phyloP scores from a whole-genome alignment of 2,113 vertebrate species.

The Empidonax alnorum region DNA sequence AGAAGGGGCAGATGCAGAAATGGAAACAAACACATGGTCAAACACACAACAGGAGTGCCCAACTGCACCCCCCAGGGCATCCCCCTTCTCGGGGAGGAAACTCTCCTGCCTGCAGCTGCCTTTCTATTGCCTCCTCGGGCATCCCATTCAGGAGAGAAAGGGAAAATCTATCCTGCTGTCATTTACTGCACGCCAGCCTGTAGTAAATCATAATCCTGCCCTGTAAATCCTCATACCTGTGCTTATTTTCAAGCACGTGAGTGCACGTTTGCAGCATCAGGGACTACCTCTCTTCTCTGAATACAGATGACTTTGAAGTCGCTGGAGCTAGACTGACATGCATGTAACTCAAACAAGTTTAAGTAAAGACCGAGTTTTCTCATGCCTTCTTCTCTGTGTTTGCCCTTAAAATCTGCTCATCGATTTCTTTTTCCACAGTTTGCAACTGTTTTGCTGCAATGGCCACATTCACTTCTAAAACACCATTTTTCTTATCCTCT shows the following conservation, averaged over 20 bases:
- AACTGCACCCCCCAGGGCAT: rapidly evolving
- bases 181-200: not conserved
- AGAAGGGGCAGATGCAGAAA: not conserved
- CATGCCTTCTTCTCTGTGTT: not conserved
- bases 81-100: not conserved
- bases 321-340: not conserved
- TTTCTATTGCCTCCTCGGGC: rapidly evolving
- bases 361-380: not conserved
- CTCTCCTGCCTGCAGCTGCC: not conserved
- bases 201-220: not conserved
- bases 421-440: not conserved
- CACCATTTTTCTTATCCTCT: not conserved
- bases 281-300: not conserved
- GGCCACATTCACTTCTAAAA: not conserved
- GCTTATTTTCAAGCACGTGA: not conserved
- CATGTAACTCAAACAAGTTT: not conserved
- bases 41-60: not conserved
- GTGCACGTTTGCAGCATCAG: not conserved
- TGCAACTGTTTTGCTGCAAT: not conserved
- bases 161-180: not conserved
- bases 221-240: not conserved
- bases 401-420: not conserved
- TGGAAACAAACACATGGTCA: constrained; percentile 5
- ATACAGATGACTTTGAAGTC: not conserved
- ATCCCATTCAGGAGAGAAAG: not conserved